A percentile compares a stretch with the other conserved stretches of the same genome.
These are phyloP conservation scores for Danionella cerebrum DNA, from an alignment of 2,113 vertebrate genomes.

Conservation along the genomic window DNA sequence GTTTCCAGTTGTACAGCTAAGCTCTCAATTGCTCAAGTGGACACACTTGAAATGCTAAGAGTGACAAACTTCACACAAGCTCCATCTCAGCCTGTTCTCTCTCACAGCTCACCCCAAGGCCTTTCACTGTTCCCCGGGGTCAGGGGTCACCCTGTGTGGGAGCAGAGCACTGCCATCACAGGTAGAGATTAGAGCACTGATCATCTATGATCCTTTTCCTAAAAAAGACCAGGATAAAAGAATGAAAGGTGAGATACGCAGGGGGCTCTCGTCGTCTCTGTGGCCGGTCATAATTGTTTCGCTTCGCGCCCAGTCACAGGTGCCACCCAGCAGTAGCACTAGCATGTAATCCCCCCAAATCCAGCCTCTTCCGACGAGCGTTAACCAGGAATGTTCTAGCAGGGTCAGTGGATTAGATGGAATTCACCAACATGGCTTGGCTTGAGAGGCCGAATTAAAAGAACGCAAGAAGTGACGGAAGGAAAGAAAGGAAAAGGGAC, in stretches of 20 bases:
- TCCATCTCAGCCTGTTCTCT: constrained; percentile 18
- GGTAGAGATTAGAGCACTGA: constrained; percentile 27
- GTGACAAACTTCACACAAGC: constrained; percentile 73
- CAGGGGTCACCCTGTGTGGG: constrained; percentile 26
- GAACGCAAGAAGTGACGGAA: constrained; percentile 54
- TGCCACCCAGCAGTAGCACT: constrained; percentile 64
- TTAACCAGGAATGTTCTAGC: constrained; percentile 61
- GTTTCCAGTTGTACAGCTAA: constrained; percentile 45
- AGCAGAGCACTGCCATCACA: constrained; percentile 18
- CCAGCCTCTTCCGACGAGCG: constrained; percentile 65
- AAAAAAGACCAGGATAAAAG: constrained; percentile 19
- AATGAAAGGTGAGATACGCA: constrained; percentile 32
- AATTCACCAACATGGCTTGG: constrained; percentile 63
- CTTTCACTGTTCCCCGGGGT: constrained; percentile 25
- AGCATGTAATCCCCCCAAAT: constrained; percentile 70
- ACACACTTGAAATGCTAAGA: constrained; percentile 73
- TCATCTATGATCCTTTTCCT: constrained; percentile 3
- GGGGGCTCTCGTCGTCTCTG: constrained; percentile 40
- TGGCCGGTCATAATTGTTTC: constrained; percentile 43
- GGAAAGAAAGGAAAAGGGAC: constrained; percentile 38
- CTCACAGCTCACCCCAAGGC: constrained; percentile 29
- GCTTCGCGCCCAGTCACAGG: constrained; percentile 55
- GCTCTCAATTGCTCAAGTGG: constrained; percentile 70
- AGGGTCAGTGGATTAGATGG: constrained; percentile 64
- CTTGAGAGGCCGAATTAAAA: constrained; percentile 68